A percentile compares a stretch with the other conserved stretches of the same genome.
Conservation (phyloP, 2,113 vertebrate species). For the Antechinus stuartii region DNA sequence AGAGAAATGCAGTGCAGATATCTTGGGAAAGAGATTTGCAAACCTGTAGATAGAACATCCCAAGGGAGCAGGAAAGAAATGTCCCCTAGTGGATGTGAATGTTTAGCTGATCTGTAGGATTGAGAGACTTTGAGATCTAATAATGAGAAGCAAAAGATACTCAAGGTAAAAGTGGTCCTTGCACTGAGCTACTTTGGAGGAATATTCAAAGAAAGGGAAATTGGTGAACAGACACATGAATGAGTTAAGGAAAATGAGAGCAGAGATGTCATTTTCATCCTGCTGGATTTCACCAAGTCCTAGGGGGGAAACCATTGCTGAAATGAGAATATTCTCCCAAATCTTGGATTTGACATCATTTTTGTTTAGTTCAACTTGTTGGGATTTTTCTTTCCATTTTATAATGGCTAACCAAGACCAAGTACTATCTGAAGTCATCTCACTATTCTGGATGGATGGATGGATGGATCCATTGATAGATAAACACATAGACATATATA, state of each 20-base stretch:
- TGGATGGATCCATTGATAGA: no score
- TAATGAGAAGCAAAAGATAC: constrained; percentile 44
- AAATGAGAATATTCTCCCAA: constrained; percentile 29
- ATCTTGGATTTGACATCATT: constrained; percentile 13
- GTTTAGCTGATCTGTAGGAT: constrained; percentile 38
- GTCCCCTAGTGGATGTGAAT: constrained; percentile 17
- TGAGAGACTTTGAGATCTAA: constrained; percentile 25
- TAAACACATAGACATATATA: no score
- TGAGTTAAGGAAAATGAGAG: constrained; percentile 71
- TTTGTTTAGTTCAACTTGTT: constrained; percentile 20
- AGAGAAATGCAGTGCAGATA: background rate
- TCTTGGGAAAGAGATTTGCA: background rate
- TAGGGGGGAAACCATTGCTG: constrained; percentile 8
- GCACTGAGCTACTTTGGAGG: constrained; percentile 14
- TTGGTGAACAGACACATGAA: constrained; percentile 57
- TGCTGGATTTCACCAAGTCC: constrained; percentile 17
- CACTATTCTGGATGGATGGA: background rate
- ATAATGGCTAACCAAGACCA: background rate
- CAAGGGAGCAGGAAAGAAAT: background rate
- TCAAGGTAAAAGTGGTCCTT: background rate
- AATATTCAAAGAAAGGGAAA: constrained; percentile 49
- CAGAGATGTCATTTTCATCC: constrained; percentile 61
- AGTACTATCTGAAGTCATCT: background rate
- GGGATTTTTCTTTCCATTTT: background rate
- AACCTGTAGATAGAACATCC: background rate